Conservation (phyloP, 1,140 invertebrate genomes). For the Rhizoglyphus robini region DNA sequence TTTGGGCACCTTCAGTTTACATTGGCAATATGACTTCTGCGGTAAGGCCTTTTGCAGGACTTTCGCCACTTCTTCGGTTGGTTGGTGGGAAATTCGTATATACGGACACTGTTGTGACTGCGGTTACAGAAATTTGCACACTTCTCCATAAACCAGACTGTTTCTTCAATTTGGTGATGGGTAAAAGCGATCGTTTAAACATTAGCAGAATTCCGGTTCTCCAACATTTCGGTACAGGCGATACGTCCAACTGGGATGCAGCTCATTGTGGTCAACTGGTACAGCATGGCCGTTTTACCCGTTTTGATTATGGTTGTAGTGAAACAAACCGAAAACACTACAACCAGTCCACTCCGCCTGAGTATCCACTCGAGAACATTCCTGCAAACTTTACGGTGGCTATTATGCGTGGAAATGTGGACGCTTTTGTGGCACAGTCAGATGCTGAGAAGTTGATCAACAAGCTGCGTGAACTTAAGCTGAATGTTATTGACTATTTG, state of each 20-base stretch:
- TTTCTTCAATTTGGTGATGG: not conserved
- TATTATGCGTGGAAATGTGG: too few relatives aligned
- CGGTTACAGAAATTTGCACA: not conserved
- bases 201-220: slow-evolving; percentile 57
- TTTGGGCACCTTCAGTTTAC: slow-evolving; percentile 58
- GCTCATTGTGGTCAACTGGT: slow-evolving; percentile 41
- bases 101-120: not conserved
- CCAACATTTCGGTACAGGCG: slow-evolving; percentile 62
- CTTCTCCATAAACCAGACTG: not conserved
- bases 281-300: slow-evolving; percentile 21
- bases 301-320: slow-evolving; percentile 27
- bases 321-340: slow-evolving; percentile 2
- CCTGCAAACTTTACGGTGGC: too few relatives aligned
- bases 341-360: not conserved
- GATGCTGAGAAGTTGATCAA: too few relatives aligned
- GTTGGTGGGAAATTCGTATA: not conserved
- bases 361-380: too few relatives aligned
- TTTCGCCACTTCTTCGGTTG: not conserved
- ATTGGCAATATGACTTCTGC: slow-evolving; percentile 31
- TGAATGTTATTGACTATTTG: too few relatives aligned
- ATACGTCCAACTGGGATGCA: slow-evolving; percentile 60
- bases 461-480: too few relatives aligned
- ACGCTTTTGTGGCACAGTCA: too few relatives aligned
- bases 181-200: not conserved
- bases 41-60: not conserved